Evolutionary conservation across 2,113 vertebrate genomes (phyloP), one percentile per base, ranked within the genome.

Genomic region (Connochaetes taurinus): DNA sequence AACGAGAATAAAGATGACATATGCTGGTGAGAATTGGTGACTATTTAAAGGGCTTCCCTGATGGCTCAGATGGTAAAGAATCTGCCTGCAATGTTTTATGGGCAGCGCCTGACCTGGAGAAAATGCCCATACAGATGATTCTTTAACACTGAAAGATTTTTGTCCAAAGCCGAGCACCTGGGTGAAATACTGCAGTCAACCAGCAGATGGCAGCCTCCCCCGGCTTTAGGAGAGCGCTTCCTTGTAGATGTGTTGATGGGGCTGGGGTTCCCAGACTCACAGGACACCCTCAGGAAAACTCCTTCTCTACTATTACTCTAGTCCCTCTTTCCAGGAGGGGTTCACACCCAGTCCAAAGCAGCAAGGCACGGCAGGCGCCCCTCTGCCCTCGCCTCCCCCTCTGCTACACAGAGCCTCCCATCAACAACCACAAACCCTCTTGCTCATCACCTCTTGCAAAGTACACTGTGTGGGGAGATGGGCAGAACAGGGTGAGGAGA

Each of bases 131-230:
- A 3, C 2, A 29, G 3, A 0, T 74, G 31, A 52, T 1, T 53
- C 25, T 33, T 17, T 40, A 3, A 93, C 33, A 21, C n/a, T 17
- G 12, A 57, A 64, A 76, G 52, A 36, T 10, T 2, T 47, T 47
- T 16, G 67, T 50, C 33, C 43, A 3, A 7, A 64, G 19, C 5
- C 0, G 11, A 90, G 57, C 2, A 0, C 15, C 31, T 43, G 64
- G 78, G 12, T 62, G 7, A 64, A 93, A 40, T 92, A n/a, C 60
- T 89, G 15, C 43, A 0, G 2, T 31, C 1, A 4, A n/a, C 98
- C 98, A 97, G 96, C 53, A 98, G 98, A 67, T 98, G 98, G 97
- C 94, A 98, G 88, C 53, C 67, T 97, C 31, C 8, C 83, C 97
- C 5, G 17, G 40, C 71, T 83, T 94, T 95, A 27, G 21, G 40